Percentiles rank a stretch among this genome's conserved stretches.
Conservation (phyloP, 2,888 invertebrate genomes). For the Drosophila affinis region DNA sequence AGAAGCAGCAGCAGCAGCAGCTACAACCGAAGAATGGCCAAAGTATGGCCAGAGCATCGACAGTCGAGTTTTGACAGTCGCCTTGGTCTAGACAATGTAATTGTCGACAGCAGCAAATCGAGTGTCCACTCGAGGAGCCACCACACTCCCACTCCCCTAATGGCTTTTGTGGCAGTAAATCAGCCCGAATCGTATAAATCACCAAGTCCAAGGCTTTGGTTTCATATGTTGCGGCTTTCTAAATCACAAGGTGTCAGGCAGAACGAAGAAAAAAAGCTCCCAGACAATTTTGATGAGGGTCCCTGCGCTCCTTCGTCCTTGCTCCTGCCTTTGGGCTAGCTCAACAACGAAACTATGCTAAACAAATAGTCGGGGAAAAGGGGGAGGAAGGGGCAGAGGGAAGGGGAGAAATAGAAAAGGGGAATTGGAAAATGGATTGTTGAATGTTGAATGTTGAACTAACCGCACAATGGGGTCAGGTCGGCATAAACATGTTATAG, state of each 20-base stretch:
- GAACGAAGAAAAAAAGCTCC: neutral
- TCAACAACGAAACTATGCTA: conserved; percentile 48
- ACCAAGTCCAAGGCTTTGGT: conserved; percentile 55
- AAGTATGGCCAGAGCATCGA: conserved; percentile 1
- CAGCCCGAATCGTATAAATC: conserved; percentile 67
- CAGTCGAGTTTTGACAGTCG: conserved; percentile 57
- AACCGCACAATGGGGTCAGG: conserved; percentile 52
- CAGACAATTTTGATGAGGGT: conserved; percentile 65
- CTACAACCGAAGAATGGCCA: neutral
- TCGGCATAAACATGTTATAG: conserved; percentile 52
- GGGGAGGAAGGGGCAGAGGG: too few relatives aligned
- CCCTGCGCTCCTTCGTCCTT: neutral
- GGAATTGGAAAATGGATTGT: conserved; percentile 33
- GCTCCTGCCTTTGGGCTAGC: neutral
- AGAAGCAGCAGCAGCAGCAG: neutral
- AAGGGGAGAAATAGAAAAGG: conserved; percentile 9
- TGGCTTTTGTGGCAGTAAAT: conserved; percentile 65
- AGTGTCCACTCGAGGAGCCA: conserved; percentile 23
- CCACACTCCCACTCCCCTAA: conserved; percentile 50
- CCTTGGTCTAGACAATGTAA: conserved; percentile 67
- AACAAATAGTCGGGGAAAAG: conserved; percentile 7
- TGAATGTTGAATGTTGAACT: conserved; percentile 32
- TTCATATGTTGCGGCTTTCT: conserved; percentile 68
- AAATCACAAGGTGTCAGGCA: conserved; percentile 73
- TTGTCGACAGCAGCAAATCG: conserved; percentile 57